Evolutionary conservation across 2,113 vertebrate species (phyloP).

Genomic region (Corythoichthys haematopterus): DNA sequence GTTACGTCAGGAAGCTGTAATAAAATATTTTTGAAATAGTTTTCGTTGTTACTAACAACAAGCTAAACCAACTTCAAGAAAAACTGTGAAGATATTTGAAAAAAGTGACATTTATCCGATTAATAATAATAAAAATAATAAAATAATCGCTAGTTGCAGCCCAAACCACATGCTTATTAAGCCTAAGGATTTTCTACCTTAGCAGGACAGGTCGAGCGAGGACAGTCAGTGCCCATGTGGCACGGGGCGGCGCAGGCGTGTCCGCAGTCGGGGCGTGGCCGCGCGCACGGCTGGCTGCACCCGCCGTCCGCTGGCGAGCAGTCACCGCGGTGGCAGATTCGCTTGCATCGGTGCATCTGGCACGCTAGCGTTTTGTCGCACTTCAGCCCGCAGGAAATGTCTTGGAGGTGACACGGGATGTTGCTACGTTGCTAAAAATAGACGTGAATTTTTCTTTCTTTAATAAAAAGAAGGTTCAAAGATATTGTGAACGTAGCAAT

Average conservation of each 20-base stretch:
- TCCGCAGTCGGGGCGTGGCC: conserved; percentile 81
- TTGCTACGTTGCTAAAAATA: conserved; percentile 83
- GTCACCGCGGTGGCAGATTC: conserved; percentile 90
- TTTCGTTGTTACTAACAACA: no score
- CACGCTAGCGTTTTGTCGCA: conserved; percentile 84
- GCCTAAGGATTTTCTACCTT: conserved; percentile 72
- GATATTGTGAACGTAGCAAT: conserved; percentile 26
- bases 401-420: conserved; percentile 93
- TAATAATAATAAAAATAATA: no score
- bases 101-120: no score
- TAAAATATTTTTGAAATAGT: no score
- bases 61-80: no score
- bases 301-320: conserved; percentile 80
- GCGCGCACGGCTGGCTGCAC: conserved; percentile 85
- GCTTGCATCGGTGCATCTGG: conserved; percentile 86
- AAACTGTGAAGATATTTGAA: no score
- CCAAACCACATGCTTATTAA: no score
- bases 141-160: no score
- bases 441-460: not conserved
- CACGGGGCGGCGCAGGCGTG: conserved; percentile 88
- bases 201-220: conserved; percentile 76
- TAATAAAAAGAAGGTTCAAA: not conserved
- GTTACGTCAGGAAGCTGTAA: no score
- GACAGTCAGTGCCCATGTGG: conserved; percentile 82
- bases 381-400: conserved; percentile 92